Evolutionary conservation across 2,888 invertebrate genomes (phyloP).

Genomic region (Ichneumon xanthorius): DNA sequence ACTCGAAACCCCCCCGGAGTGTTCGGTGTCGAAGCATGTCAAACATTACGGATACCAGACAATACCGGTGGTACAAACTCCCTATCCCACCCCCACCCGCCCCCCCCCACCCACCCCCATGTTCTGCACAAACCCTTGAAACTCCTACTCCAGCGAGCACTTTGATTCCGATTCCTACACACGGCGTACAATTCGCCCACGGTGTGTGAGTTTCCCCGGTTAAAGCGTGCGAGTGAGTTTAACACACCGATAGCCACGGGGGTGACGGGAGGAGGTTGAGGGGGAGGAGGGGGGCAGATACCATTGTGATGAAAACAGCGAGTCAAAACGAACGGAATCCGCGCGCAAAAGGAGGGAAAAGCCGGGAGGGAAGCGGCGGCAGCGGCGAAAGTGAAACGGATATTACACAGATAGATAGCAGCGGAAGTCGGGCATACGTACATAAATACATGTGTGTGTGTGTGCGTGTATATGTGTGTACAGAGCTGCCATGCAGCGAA

Average conservation of each 20-base stretch:
- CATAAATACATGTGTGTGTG: too few species aligned
- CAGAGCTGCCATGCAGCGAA: background rate
- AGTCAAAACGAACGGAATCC: constrained; percentile 45
- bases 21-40: constrained; percentile 60
- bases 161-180: constrained; percentile 42
- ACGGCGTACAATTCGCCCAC: background rate
- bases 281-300: background rate
- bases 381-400: constrained; percentile 58
- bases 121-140: constrained; percentile 4
- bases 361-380: constrained; percentile 21
- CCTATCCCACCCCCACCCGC: background rate
- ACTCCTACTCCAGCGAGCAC: constrained; percentile 16
- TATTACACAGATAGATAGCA: constrained; percentile 51
- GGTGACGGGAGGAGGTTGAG: too few species aligned
- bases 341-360: background rate
- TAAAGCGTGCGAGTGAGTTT: constrained; percentile 13
- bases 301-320: constrained; percentile 60
- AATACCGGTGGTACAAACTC: constrained; percentile 29
- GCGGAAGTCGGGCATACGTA: background rate
- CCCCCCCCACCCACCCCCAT: constrained; percentile 2
- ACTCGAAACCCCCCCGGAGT: constrained; percentile 41
- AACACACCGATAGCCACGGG: background rate
- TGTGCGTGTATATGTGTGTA: too few species aligned
- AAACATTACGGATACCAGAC: constrained; percentile 57
- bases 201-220: background rate